Base-by-base conservation (phyloP, 2,797 vertebrate species). In the Gephyroberyx darwinii region DNA sequence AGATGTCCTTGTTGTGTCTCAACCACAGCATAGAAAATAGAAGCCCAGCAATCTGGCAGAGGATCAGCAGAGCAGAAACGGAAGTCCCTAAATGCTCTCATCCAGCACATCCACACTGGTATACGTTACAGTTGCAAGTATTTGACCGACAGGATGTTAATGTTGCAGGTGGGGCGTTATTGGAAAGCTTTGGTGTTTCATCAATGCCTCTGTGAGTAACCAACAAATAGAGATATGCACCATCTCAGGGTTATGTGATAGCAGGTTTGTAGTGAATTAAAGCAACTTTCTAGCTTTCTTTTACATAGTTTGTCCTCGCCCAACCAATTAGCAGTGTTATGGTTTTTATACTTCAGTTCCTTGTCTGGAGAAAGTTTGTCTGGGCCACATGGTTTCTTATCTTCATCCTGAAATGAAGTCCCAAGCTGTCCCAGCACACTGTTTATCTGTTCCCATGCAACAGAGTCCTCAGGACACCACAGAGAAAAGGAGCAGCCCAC, bases 401-500 rank as follows among this genome's bases (percentile, higher is more conserved):
- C 80, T 84, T 1, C 68, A 33, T 69, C 68, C 63, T 61, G 56
- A 78, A 63, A 56, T 54, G 66, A 74, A 76, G 66, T 66, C 57
- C 63, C 54, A 43, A 82, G 73, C 65, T 56, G 56, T 76, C 79
- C 12, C 16, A 17, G 64, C 43, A 2, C 67, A 64, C 26, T 84
- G 81, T 87, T 85, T 86, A 74, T 50, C 43, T 71, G 78, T 90
- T 85, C 73, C 72, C 71, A 74, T 79, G 77, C 70, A 76, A 78
- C 74, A 68, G 35, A 31, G 51, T 71, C 14, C 33, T 53, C 16
- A 61, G 76, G 20, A 76, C 64, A 43, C 22, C 50, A 20, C 48
- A 48, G 53, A 60, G 78, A 60, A 72, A 68, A 76, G 71, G 59
- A 63, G 58, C 37, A 50, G 22, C 58, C 58, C 37, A n/a, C 55